Evolutionary conservation across 2,797 vertebrate genomes (phyloP).

Genomic region (Morus bassanus): DNA sequence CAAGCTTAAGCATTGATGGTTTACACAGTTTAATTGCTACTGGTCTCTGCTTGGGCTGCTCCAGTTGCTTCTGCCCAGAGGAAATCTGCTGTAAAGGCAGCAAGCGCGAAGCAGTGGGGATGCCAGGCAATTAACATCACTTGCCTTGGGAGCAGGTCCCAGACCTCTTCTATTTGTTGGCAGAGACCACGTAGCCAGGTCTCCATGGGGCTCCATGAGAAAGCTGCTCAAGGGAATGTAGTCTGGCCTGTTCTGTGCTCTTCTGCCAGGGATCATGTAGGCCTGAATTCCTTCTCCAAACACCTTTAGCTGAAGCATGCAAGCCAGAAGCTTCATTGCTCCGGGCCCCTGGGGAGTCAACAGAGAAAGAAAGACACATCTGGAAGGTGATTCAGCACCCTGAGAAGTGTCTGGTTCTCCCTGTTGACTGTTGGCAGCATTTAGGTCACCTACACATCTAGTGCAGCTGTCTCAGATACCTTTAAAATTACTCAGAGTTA

Average conservation of each 20-base stretch:
- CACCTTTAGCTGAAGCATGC: neutral
- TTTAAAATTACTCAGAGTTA: neutral
- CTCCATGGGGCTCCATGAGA: neutral
- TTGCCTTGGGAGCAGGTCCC: neutral
- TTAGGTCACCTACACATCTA: neutral
- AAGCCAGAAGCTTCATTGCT: constrained; percentile 19
- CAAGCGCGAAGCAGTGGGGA: neutral
- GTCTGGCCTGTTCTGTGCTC: constrained; percentile 32
- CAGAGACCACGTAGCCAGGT: neutral
- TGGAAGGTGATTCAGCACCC: constrained; percentile 7
- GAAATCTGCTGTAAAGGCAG: neutral
- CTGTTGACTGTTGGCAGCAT: neutral
- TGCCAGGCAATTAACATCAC: neutral
- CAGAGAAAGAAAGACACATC: neutral
- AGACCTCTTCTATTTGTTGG: neutral
- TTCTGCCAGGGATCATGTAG: neutral
- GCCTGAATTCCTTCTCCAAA: constrained; percentile 18
- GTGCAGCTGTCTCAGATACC: neutral
- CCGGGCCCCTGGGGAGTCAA: neutral
- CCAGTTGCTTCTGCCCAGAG: neutral
- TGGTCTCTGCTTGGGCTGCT: neutral
- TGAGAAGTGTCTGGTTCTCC: neutral
- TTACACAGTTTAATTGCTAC: neutral
- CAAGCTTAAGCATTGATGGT: neutral
- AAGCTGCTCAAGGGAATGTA: constrained; percentile 18